A percentile compares a stretch with the other conserved stretches of the same genome.
These are phyloP conservation scores for Papilio helenus DNA, from an alignment of 1,140 invertebrate species.

Conservation along the genomic window DNA sequence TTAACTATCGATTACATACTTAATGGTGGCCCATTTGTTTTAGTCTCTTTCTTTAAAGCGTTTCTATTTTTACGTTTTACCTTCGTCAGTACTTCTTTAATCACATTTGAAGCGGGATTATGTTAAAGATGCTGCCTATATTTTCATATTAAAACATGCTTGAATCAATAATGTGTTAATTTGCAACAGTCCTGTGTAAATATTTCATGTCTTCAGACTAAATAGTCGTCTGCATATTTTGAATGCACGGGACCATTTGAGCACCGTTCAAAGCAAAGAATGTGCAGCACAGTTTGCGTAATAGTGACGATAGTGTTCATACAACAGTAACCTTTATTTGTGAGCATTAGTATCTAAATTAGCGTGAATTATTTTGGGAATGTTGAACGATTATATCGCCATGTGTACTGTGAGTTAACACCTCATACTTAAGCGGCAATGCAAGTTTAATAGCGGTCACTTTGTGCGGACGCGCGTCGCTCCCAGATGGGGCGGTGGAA, in stretches of 20 bases:
- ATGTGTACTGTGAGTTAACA: constrained; percentile 58
- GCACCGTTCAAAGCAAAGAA: constrained; percentile 42
- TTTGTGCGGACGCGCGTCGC: constrained; percentile 66
- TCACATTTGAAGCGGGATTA: neutral
- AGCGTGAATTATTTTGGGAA: constrained; percentile 33
- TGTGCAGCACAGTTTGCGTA: constrained; percentile 22
- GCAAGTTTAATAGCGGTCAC: constrained; percentile 79
- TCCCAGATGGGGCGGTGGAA: constrained; percentile 64
- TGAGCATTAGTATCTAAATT: constrained; percentile 39
- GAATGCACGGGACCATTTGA: constrained; percentile 41
- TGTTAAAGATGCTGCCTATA: neutral
- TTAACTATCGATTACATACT: too few relatives aligned
- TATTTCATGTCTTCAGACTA: constrained; percentile 37
- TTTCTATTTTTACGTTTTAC: too few relatives aligned
- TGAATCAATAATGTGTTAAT: constrained; percentile 49
- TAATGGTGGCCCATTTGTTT: too few relatives aligned
- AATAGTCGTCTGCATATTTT: constrained; percentile 43
- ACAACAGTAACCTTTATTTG: constrained; percentile 39
- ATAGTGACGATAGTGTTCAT: neutral
- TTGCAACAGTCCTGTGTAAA: constrained; percentile 23
- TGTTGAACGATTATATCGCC: constrained; percentile 36
- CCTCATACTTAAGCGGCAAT: constrained; percentile 65
- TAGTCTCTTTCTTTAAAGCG: too few relatives aligned
- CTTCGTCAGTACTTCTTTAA: too few relatives aligned
- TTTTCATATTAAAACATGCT: constrained; percentile 29